A percentile compares a stretch with the other conserved stretches of the same genome.
These are phyloP conservation scores for Spisula solida DNA, from an alignment of 2,888 invertebrate genomes.

Conservation along the genomic window DNA sequence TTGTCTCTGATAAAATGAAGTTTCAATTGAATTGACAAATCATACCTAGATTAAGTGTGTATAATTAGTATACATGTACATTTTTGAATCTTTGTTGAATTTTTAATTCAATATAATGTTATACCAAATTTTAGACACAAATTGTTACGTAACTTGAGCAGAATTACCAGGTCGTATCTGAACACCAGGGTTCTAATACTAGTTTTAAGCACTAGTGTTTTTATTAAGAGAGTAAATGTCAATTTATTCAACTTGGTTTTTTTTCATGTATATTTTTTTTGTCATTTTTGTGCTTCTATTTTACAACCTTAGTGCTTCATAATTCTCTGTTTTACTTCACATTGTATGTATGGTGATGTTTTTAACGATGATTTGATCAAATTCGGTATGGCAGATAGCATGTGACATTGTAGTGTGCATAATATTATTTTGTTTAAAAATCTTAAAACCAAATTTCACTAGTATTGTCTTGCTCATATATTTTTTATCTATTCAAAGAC, in stretches of 20 bases:
- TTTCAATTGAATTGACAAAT: too few relatives aligned
- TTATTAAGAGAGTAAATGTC: not conserved
- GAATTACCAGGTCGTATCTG: not conserved
- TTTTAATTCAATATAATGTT: too few relatives aligned
- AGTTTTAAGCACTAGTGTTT: not conserved
- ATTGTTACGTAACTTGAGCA: not conserved
- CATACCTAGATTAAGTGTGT: too few relatives aligned
- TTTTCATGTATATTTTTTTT: constrained; percentile 33
- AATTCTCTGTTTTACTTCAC: constrained; percentile 18
- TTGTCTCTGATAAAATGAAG: too few relatives aligned
- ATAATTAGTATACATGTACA: not conserved
- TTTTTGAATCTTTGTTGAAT: not conserved
- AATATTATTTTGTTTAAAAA: constrained; percentile 23
- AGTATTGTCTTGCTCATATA: not conserved
- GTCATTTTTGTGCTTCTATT: constrained; percentile 37
- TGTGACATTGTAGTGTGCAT: constrained; percentile 18
- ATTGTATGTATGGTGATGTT: constrained; percentile 28
- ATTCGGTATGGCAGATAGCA: not conserved
- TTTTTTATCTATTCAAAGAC: not conserved
- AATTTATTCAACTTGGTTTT: constrained; percentile 19
- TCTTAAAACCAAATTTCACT: constrained; percentile 27
- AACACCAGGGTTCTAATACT: not conserved
- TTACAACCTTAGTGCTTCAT: constrained; percentile 34
- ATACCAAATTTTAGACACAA: constrained; percentile 15
- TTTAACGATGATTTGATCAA: constrained; percentile 3